Percentiles rank a stretch among this genome's conserved stretches.
phyloP scores from a whole-genome alignment of 1,140 invertebrate species.

The Hylaeus anthracinus region DNA sequence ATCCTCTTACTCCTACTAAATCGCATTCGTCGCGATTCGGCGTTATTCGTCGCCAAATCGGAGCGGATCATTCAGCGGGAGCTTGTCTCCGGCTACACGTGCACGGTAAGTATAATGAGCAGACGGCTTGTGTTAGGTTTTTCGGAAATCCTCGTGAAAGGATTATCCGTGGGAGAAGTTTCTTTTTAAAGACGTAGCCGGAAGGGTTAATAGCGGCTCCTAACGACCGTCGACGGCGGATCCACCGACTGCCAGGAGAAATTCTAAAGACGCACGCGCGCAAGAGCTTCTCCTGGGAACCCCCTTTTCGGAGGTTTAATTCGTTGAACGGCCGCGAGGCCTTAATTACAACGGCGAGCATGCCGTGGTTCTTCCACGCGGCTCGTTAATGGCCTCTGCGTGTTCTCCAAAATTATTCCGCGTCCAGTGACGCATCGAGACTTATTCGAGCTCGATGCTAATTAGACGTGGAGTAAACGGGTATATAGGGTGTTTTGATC shows the following conservation, averaged over 20 bases:
- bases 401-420: neutral
- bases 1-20: no score
- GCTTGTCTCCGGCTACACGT: no score
- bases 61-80: neutral
- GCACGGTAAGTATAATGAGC: neutral
- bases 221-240: conserved; percentile 20
- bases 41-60: neutral
- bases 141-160: conserved; percentile 4
- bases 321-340: conserved; percentile 4
- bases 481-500: no score
- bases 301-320: conserved; percentile 34
- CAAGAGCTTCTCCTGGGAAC: neutral
- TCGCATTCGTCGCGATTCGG: no score
- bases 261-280: conserved; percentile 28
- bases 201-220: conserved; percentile 25
- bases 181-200: conserved; percentile 9
- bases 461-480: no score
- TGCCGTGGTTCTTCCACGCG: neutral
- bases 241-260: conserved; percentile 15
- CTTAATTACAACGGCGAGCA: conserved; percentile 29
- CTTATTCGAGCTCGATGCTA: no score
- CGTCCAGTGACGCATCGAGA: no score
- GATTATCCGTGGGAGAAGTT: conserved; percentile 21
- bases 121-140: neutral
- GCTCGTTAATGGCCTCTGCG: neutral